Evolutionary conservation across 2,113 vertebrate species (phyloP).

Genomic region (Ciconia maguari): DNA sequence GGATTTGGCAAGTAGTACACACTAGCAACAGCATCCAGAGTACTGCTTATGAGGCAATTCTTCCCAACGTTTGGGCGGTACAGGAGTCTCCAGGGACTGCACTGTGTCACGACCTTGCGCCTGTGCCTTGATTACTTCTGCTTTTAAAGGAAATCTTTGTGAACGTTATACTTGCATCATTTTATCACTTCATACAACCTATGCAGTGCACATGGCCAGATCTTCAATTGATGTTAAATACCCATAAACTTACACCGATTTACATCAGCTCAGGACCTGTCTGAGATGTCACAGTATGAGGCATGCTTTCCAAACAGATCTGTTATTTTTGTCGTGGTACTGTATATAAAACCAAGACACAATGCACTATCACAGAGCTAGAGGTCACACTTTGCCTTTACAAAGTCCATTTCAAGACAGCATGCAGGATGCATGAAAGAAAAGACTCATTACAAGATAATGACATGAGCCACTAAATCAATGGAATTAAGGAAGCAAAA

Average conservation of each 20-base stretch:
- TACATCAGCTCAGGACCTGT: not conserved
- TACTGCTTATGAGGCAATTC: not conserved
- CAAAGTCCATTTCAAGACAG: not conserved
- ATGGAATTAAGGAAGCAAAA: not conserved
- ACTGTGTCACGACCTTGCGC: not conserved
- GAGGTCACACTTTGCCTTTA: not conserved
- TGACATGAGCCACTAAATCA: not conserved
- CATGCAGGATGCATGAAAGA: not conserved
- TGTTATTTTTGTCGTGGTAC: not conserved
- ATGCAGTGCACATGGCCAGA: not conserved
- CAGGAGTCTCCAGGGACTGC: not conserved
- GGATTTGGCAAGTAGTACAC: not conserved
- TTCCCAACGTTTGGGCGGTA: not conserved
- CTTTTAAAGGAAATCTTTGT: not conserved
- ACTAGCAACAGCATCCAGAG: not conserved
- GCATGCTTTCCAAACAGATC: not conserved
- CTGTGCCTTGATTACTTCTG: not conserved
- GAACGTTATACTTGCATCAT: not conserved
- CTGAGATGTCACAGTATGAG: not conserved
- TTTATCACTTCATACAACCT: not conserved
- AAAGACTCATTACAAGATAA: not conserved
- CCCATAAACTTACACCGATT: not conserved
- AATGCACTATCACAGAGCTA: not conserved
- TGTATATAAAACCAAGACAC: not conserved
- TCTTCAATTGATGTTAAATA: not conserved